Evolutionary conservation across 2,113 vertebrate species (phyloP).

Genomic region (Gopherus evgoodei): DNA sequence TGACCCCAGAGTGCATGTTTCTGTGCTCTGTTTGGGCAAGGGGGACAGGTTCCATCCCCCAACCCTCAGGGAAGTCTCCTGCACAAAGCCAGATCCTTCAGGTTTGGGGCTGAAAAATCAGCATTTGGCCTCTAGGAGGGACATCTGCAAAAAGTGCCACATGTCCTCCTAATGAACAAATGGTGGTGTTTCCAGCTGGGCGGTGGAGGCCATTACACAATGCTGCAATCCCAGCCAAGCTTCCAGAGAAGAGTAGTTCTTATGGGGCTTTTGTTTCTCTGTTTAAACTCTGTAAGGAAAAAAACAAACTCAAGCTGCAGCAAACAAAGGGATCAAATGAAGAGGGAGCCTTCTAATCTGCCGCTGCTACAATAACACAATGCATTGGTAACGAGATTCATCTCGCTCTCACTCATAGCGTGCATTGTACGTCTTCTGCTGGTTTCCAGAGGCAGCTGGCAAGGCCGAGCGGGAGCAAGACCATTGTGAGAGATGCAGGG

Average conservation of each 20-base stretch:
- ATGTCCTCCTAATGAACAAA: not conserved
- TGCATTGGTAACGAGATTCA: not conserved
- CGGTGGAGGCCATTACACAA: conserved; percentile 33
- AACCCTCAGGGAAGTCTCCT: not conserved
- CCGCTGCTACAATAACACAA: not conserved
- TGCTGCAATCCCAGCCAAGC: not conserved
- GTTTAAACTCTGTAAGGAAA: conserved; percentile 22
- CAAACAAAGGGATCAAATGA: not conserved
- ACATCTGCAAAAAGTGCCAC: not conserved
- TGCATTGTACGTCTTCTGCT: not conserved
- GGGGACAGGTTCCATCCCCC: too few relatives aligned
- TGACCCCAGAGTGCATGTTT: rapidly evolving
- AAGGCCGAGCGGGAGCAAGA: not conserved
- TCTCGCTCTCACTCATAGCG: not conserved
- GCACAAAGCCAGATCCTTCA: rapidly evolving
- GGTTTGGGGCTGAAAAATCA: not conserved
- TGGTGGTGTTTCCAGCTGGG: conserved; percentile 52
- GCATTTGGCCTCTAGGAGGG: not conserved
- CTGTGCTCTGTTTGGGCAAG: not conserved
- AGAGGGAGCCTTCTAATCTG: not conserved
- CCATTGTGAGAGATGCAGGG: not conserved
- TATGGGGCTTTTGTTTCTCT: not conserved
- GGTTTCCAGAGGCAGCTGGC: not conserved
- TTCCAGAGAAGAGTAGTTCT: conserved; percentile 35
- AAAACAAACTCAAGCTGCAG: not conserved